Base-by-base conservation (phyloP, 1,140 invertebrate species). In the Heliconius melpomene region DNA sequence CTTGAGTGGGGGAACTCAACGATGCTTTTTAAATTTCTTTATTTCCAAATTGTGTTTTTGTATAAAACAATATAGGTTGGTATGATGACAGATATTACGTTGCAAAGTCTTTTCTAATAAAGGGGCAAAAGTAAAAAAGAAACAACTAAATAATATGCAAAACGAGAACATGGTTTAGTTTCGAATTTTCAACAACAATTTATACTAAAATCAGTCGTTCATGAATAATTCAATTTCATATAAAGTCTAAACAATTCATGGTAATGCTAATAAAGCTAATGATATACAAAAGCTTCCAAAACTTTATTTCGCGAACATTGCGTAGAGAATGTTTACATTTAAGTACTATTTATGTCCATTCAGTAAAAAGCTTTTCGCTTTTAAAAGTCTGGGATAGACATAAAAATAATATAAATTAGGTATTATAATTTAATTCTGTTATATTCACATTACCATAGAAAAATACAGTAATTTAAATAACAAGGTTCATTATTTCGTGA, bases 151-250 rank as follows among this genome's bases (percentile, higher is more conserved):
- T 66, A 66, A n/a, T 66, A 29, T 29, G 60, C 26, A 66, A 66
- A 66, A 29, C 57, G 13, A 13, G n/a, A 66, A 66, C 57, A 66
- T 16, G 13, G 5, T 66, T 29, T 7, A 66, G 23, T 66, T 26
- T 13, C 23, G 3, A 13, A 66, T 57, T 57, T 57, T 13, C 13
- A 66, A 66, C 3, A 66, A 66, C 26, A 16, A 29, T 29, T 26
- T 66, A 66, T 29, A 66, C 60, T 29, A 66, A 79, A 74, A 74
- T 57, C 38, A 29, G 72, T 18, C 78, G 52, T 74, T 79, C 46
- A 79, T 79, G 72, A 79, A 74, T 79, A 38, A 79, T 79, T 74
- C 77, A 75, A 74, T 74, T 70, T 74, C 50, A 77, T 74, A 38
- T 60, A 75, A 60, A 74, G 73, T 74, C 72, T 40, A 79, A 78